phyloP scores from a whole-genome alignment of 2,888 invertebrate species.

The Acleris emargana region DNA sequence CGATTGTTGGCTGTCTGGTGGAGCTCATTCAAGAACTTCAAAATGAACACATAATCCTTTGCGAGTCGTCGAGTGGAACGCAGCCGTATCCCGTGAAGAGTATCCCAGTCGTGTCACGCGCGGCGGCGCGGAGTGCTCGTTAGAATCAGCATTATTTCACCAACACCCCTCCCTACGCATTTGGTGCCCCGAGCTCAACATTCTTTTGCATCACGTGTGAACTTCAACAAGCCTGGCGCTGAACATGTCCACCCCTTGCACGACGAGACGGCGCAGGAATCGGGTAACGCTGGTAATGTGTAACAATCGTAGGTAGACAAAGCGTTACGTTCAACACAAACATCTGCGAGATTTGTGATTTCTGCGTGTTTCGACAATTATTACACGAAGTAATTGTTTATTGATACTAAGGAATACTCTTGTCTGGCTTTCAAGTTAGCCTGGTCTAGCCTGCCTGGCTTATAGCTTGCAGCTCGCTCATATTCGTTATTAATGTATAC shows the following conservation, averaged over 20 bases:
- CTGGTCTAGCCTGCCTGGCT: too few relatives aligned
- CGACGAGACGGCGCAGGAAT: constrained; percentile 26
- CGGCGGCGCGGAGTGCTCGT: constrained; percentile 40
- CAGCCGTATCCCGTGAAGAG: constrained; percentile 25
- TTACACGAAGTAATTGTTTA: too few relatives aligned
- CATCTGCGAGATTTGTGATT: background rate
- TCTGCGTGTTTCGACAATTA: too few relatives aligned
- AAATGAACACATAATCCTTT: constrained; percentile 26
- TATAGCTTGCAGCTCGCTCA: too few relatives aligned
- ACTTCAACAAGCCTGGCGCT: too few relatives aligned
- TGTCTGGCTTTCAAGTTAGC: too few relatives aligned
- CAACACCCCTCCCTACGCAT: constrained; percentile 36
- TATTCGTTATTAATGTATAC: too few relatives aligned
- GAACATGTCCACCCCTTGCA: background rate
- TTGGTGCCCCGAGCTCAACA: too few relatives aligned
- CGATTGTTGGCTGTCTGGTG: background rate
- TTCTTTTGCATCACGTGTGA: too few relatives aligned
- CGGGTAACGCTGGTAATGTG: constrained; percentile 27
- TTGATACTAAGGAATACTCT: too few relatives aligned
- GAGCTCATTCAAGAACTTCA: constrained; percentile 14
- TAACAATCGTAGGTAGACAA: constrained; percentile 11
- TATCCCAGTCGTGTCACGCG: constrained; percentile 40
- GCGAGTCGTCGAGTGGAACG: constrained; percentile 32
- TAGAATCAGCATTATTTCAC: constrained; percentile 43
- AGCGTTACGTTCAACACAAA: background rate